These are phyloP conservation scores for Actinostola sp. DNA, from an alignment of 92 coral and sea anemone species.

Conservation along the genomic window DNA sequence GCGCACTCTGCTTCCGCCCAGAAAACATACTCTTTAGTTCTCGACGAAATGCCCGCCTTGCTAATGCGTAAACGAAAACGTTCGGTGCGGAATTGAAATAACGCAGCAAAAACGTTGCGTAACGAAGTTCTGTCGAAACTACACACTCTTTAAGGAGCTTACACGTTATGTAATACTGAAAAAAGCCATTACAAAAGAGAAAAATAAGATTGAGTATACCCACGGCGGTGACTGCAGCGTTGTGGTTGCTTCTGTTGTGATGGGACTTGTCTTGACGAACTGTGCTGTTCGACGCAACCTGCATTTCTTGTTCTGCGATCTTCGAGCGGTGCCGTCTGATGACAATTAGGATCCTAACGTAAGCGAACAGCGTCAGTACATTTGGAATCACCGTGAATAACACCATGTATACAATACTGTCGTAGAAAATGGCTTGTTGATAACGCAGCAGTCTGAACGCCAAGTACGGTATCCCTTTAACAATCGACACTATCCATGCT, in stretches of 20 bases:
- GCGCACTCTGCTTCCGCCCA: not conserved
- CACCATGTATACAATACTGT: constrained; percentile 27
- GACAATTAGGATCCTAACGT: constrained; percentile 21
- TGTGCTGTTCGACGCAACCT: constrained; percentile 13
- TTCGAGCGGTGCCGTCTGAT: constrained; percentile 16
- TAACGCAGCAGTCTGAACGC: constrained; percentile 13
- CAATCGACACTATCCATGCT: constrained; percentile 19
- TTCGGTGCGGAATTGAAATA: constrained; percentile 49
- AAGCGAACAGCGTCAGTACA: constrained; percentile 27
- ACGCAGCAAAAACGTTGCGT: constrained; percentile 35
- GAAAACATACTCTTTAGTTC: constrained; percentile 29
- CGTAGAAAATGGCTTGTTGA: constrained; percentile 14
- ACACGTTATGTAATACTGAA: constrained; percentile 43
- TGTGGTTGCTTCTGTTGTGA: not conserved
- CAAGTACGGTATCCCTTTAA: constrained; percentile 35
- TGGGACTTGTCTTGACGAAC: not conserved
- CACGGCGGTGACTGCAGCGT: constrained; percentile 24
- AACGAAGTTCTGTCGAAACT: constrained; percentile 19
- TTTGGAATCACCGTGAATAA: constrained; percentile 31
- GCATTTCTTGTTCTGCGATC: constrained; percentile 39
- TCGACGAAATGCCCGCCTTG: constrained; percentile 27
- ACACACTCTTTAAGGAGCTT: constrained; percentile 20
- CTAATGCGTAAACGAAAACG: constrained; percentile 43
- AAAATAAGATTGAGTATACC: constrained; percentile 38
- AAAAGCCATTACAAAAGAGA: constrained; percentile 27